phyloP scores from a whole-genome alignment of 2,888 invertebrate genomes.

The Notodonta dromedarius region DNA sequence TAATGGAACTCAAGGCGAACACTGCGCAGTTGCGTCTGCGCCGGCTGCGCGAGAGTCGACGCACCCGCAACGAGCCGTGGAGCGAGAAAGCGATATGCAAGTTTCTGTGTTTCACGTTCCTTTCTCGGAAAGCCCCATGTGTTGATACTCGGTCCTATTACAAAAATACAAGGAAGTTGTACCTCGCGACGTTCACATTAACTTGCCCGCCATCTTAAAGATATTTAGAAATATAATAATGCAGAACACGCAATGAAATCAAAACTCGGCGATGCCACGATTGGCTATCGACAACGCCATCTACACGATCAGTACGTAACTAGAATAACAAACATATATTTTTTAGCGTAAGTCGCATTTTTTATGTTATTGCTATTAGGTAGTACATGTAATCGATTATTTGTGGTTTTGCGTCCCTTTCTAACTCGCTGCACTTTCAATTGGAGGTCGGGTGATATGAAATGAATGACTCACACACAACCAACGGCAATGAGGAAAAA shows the following conservation, averaged over 20 bases:
- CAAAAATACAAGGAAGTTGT: slow-evolving; percentile 32
- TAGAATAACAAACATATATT: background rate
- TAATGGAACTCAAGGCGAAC: background rate
- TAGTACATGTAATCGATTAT: slow-evolving; percentile 8
- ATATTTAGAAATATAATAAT: background rate
- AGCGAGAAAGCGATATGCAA: slow-evolving; percentile 3
- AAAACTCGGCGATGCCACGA: background rate
- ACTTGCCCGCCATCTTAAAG: background rate
- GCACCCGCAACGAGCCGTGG: background rate
- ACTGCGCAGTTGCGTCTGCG: slow-evolving; percentile 9
- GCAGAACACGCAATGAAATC: slow-evolving; percentile 10
- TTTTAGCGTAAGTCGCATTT: background rate
- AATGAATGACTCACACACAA: too few relatives aligned
- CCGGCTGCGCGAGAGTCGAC: background rate
- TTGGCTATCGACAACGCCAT: background rate
- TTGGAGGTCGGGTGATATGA: too few relatives aligned
- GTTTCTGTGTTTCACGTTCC: slow-evolving; percentile 7
- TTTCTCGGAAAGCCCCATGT: slow-evolving; percentile 50
- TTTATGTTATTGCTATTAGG: background rate
- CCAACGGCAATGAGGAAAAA: background rate
- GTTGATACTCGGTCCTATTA: slow-evolving; percentile 19
- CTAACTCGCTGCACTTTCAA: slow-evolving; percentile 7
- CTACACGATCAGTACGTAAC: background rate
- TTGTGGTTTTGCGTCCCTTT: slow-evolving; percentile 16
- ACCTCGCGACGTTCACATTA: slow-evolving; percentile 12